phyloP scores from a whole-genome alignment of 1,140 invertebrate genomes.

The Geopemphigus sp. region DNA sequence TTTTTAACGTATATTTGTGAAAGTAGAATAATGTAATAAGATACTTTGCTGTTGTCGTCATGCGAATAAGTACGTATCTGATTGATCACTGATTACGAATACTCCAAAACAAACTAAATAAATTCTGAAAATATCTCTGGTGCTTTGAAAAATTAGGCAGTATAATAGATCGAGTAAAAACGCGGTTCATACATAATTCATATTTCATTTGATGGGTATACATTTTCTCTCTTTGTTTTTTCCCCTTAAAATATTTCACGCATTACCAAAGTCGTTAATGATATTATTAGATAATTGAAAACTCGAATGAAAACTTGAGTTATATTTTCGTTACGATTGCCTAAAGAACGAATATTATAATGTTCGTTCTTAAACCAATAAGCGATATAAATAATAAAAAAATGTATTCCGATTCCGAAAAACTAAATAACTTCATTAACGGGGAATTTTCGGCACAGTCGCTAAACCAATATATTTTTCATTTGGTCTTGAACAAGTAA shows the following conservation, averaged over 20 bases:
- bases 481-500: background rate
- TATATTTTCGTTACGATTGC: background rate
- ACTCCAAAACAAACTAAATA: background rate
- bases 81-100: background rate
- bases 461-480: background rate
- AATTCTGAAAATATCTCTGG: background rate
- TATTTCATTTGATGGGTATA: slow-evolving; percentile 4
- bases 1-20: background rate
- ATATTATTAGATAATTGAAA: background rate
- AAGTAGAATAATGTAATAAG: background rate
- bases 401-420: too few relatives aligned
- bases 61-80: background rate
- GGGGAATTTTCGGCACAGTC: too few relatives aligned
- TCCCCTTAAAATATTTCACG: too few relatives aligned
- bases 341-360: too few relatives aligned
- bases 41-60: background rate
- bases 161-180: background rate
- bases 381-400: too few relatives aligned
- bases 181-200: slow-evolving; percentile 26
- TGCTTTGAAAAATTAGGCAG: slow-evolving; percentile 6
- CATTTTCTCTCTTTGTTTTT: background rate
- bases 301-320: background rate
- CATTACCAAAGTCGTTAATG: background rate
- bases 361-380: too few relatives aligned
- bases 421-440: too few relatives aligned